Conservation (phyloP, 37 sponge, comb jelly and placozoan species). For the Ephydatia muelleri region DNA sequence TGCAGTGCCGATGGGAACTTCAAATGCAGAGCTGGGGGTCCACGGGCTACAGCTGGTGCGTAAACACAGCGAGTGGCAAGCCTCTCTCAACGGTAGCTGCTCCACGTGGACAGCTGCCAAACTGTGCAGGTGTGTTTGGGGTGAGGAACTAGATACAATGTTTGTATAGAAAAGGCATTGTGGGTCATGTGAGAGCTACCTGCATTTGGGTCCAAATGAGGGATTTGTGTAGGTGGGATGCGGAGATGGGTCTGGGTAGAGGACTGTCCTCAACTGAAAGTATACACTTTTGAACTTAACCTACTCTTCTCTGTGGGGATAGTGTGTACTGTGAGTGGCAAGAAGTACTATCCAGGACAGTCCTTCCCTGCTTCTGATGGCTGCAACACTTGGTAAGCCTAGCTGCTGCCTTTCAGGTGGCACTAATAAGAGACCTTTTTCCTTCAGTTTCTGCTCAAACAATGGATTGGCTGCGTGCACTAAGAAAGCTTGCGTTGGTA, state of each 20-base stretch:
- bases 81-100: conserved; percentile 1
- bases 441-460: conserved; percentile 16
- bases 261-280: too few relatives aligned
- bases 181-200: too few relatives aligned
- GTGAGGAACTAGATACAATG: too few relatives aligned
- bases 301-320: neutral
- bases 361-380: conserved; percentile 38
- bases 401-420: neutral
- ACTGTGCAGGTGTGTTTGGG: neutral
- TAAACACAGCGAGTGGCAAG: conserved; percentile 29
- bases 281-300: too few relatives aligned
- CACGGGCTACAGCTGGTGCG: conserved; percentile 71
- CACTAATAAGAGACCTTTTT: neutral
- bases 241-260: too few relatives aligned
- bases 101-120: neutral
- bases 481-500: conserved; percentile 7
- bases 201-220: too few relatives aligned
- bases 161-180: too few relatives aligned
- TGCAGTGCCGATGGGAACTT: conserved; percentile 59
- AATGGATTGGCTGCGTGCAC: conserved; percentile 38
- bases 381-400: conserved; percentile 41
- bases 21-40: conserved; percentile 49
- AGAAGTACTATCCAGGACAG: conserved; percentile 16
- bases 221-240: too few relatives aligned
- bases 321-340: conserved; percentile 36